These are phyloP conservation scores for Drosophila novamexicana DNA, from an alignment of 1,140 invertebrate genomes.

Conservation along the genomic window DNA sequence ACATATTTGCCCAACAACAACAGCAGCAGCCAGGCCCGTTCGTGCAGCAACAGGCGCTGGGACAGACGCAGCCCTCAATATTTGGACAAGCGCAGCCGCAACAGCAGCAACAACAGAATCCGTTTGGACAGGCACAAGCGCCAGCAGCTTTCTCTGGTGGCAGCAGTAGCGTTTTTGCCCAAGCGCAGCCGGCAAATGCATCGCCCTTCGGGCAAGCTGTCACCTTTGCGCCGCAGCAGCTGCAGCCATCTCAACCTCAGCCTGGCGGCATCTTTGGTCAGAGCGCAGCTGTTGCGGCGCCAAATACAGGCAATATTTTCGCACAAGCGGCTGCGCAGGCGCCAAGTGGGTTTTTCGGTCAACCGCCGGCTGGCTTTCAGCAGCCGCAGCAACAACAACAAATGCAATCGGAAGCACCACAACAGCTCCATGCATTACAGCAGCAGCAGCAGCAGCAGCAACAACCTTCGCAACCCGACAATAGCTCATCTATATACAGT, in stretches of 20 bases:
- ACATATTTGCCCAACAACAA: slow-evolving; percentile 40
- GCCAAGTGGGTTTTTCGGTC: slow-evolving; percentile 43
- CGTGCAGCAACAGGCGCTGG: slow-evolving; percentile 38
- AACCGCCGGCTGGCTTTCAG: slow-evolving; percentile 32
- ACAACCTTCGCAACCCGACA: slow-evolving; percentile 1
- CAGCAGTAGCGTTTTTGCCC: slow-evolving; percentile 37
- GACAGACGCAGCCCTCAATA: slow-evolving; percentile 32
- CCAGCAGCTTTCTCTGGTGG: background rate
- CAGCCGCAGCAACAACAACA: slow-evolving; percentile 33
- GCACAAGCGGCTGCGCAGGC: slow-evolving; percentile 33
- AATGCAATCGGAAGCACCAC: slow-evolving; percentile 12
- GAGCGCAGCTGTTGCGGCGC: slow-evolving; percentile 10
- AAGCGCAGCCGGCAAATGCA: slow-evolving; percentile 40
- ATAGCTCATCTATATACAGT: slow-evolving; percentile 50
- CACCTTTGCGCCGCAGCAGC: slow-evolving; percentile 48
- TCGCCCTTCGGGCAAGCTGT: slow-evolving; percentile 42
- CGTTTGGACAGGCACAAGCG: slow-evolving; percentile 28
- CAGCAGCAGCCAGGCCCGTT: slow-evolving; percentile 15
- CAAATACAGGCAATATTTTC: slow-evolving; percentile 39
- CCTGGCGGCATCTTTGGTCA: slow-evolving; percentile 31
- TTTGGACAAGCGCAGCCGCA: slow-evolving; percentile 45
- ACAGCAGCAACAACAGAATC: slow-evolving; percentile 23
- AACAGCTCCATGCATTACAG: slow-evolving; percentile 21
- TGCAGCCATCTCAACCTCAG: background rate
- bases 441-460: slow-evolving; percentile 35